phyloP scores from a whole-genome alignment of 2,888 invertebrate genomes.

The Dynastes maya region DNA sequence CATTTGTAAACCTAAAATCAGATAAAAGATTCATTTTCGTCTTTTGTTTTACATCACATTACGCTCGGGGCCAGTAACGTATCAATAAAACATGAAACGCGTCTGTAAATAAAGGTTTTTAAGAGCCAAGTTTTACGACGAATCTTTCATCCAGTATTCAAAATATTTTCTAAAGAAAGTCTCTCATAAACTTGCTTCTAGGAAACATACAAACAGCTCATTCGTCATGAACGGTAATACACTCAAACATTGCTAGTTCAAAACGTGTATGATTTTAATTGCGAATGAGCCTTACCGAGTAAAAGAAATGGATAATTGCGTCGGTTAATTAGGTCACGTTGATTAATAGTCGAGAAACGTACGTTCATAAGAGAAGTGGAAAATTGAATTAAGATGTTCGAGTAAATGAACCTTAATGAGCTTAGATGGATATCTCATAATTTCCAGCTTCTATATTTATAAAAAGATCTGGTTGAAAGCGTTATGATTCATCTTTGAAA shows the following conservation, averaged over 20 bases:
- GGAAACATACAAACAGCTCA: too few species aligned
- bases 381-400: slow-evolving; percentile 11
- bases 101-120: too few species aligned
- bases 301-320: background rate
- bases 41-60: background rate
- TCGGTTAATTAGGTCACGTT: slow-evolving; percentile 14
- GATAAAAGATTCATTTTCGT: background rate
- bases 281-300: background rate
- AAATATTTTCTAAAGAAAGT: too few species aligned
- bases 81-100: too few species aligned
- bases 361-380: background rate
- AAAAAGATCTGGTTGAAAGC: background rate
- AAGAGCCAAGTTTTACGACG: too few species aligned
- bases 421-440: background rate
- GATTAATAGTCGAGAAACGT: background rate
- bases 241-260: too few species aligned
- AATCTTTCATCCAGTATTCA: too few species aligned
- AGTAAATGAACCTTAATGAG: background rate
- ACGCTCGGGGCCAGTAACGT: background rate
- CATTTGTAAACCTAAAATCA: too few species aligned
- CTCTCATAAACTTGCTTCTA: too few species aligned
- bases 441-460: background rate
- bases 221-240: too few species aligned
- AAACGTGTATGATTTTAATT: background rate
- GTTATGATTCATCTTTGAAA: background rate